Evolutionary conservation across 2,113 vertebrate species (phyloP), one percentile per base, ranked within the genome.

Genomic region (Petroica traversi): DNA sequence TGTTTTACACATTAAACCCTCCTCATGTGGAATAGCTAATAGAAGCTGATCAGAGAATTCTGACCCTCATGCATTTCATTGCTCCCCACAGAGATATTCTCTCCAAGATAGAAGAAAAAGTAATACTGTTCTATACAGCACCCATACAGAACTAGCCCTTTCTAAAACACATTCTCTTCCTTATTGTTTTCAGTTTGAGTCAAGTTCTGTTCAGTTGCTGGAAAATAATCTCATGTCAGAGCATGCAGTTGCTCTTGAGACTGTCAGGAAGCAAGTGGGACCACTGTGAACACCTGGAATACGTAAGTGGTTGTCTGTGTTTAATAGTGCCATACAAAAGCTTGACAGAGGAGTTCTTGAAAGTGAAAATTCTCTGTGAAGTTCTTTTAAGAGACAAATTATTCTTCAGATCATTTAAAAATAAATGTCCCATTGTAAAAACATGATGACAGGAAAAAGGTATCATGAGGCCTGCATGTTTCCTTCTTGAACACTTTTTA

Each of bases 401-500:
- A 72, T 40, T 58, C 43, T 43, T 76, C 33, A 49, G 33, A 67
- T 34, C 0, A 2, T 46, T 74, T 40, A 62, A 90, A 88, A 85
- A 49, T 31, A 51, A 19, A 74, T 11, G 11, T 62, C 52, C 6
- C 11, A 22, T 11, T 64, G 22, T 41, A 61, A 64, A 49, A 85
- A 59, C 0, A 1, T n/a, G 18, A 0, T 52, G 46, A 48, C 3
- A 23, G 14, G 4, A 31, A 17, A 77, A 48, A 81, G 45, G 28
- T 2, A 45, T 33, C 59, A 57, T 19, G 10, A 63, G 19, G n/a
- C 4, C 18, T 75, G 51, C 2, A 2, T 67, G 63, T 46, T 66
- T 85, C 26, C 36, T 82, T 79, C 49, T 31, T 55, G 46, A 82
- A 51, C 4, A n/a, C 9, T 31, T 77, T 61, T 61, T 33, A 91